Conservation (phyloP, 2,113 vertebrate species). For the Seriola aureovittata region DNA sequence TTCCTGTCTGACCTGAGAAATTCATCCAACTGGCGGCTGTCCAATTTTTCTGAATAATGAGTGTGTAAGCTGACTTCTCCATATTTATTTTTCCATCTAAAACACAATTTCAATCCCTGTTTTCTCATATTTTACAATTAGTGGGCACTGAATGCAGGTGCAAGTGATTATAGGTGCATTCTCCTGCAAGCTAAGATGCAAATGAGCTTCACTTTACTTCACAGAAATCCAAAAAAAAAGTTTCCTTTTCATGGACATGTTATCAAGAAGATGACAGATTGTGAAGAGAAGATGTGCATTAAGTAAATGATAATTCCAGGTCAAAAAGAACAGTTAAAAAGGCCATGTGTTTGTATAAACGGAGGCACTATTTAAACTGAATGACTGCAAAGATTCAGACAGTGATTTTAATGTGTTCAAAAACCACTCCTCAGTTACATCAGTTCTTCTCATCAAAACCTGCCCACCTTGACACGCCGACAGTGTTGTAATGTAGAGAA, state of each 20-base stretch:
- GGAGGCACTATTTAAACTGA: too few relatives aligned
- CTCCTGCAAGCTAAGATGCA: neutral
- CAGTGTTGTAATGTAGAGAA: too few relatives aligned
- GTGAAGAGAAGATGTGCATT: too few relatives aligned
- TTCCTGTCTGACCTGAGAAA: slow-evolving; percentile 28
- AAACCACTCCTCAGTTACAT: neutral
- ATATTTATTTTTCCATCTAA: slow-evolving; percentile 16
- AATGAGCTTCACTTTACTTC: neutral
- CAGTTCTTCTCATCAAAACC: too few relatives aligned
- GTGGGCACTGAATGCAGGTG: neutral
- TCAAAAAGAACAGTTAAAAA: too few relatives aligned
- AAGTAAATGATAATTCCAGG: too few relatives aligned
- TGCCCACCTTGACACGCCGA: too few relatives aligned
- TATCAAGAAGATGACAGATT: too few relatives aligned
- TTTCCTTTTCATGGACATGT: too few relatives aligned
- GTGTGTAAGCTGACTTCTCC: neutral
- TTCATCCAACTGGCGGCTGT: neutral
- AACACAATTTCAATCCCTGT: slow-evolving; percentile 12
- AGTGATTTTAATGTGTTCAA: neutral
- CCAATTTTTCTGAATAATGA: slow-evolving; percentile 13
- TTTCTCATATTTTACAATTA: neutral
- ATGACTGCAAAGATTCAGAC: too few relatives aligned
- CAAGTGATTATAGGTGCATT: slow-evolving; percentile 11
- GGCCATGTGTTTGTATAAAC: neutral
- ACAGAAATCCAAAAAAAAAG: too few relatives aligned